phyloP scores from a whole-genome alignment of 2,113 vertebrate genomes.

The Strix aluco region DNA sequence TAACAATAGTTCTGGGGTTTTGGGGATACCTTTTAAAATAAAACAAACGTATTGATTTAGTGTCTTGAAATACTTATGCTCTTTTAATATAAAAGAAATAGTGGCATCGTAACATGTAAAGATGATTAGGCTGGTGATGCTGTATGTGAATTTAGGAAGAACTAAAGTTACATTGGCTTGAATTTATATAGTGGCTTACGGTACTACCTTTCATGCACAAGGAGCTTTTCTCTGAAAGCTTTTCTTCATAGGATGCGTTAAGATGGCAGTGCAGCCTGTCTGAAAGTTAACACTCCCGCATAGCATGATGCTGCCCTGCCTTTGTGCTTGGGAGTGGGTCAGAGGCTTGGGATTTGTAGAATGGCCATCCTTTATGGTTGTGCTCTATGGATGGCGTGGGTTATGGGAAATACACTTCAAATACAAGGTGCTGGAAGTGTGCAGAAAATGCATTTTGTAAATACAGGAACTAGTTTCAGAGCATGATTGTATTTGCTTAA shows the following conservation, averaged over 20 bases:
- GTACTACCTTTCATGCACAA: neutral
- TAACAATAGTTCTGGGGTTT: neutral
- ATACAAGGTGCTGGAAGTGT: neutral
- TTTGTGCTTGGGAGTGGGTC: neutral
- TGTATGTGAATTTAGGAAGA: neutral
- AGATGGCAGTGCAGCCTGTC: neutral
- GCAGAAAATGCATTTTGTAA: neutral
- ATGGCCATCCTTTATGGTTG: rapidly evolving
- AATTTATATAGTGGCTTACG: neutral
- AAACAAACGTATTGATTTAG: neutral
- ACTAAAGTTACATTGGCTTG: rapidly evolving
- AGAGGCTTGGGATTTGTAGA: neutral
- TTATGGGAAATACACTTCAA: neutral
- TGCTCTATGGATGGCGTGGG: too few species aligned
- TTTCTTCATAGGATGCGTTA: neutral
- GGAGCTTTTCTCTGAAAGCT: neutral
- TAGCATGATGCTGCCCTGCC: neutral
- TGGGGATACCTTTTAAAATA: neutral
- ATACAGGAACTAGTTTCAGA: neutral
- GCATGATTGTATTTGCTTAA: neutral
- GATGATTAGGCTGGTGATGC: neutral
- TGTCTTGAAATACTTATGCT: neutral
- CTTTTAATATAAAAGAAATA: neutral
- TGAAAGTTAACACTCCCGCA: rapidly evolving
- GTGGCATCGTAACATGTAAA: neutral